Conservation (phyloP, 2,113 vertebrate species). For the Protobothrops flavoviridis region DNA sequence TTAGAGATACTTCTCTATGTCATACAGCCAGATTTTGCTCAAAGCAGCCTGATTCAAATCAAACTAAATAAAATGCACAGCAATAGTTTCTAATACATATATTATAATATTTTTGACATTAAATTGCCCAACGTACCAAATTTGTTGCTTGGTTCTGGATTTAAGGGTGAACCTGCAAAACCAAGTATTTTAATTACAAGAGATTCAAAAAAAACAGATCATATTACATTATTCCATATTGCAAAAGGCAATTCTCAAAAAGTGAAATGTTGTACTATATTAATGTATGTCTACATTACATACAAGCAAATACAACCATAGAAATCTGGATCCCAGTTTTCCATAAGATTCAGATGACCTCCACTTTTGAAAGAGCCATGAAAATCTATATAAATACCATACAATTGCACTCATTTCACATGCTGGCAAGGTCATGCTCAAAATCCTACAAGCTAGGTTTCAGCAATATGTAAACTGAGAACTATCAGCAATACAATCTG, state of each 20-base stretch:
- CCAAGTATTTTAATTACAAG: not conserved
- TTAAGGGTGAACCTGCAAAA: conserved; percentile 76
- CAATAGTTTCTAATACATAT: not conserved
- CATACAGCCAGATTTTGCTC: not conserved
- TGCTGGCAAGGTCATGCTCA: not conserved
- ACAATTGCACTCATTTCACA: not conserved
- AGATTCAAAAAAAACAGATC: not conserved
- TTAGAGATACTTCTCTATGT: not conserved
- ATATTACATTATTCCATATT: not conserved
- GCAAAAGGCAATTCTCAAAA: not conserved
- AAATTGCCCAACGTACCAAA: conserved; percentile 53
- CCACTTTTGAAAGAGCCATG: not conserved
- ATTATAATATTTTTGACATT: not conserved
- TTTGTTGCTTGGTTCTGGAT: conserved; percentile 75
- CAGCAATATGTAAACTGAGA: not conserved
- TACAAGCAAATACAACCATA: not conserved
- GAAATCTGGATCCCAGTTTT: not conserved
- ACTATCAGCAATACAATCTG: not conserved
- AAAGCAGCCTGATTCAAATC: not conserved
- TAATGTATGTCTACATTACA: not conserved
- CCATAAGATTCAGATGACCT: not conserved
- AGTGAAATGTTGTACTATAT: not conserved
- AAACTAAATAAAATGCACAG: not conserved
- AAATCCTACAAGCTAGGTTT: not conserved
- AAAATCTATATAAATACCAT: not conserved